These are phyloP conservation scores for Aphaenogaster rudis DNA, from an alignment of 1,140 invertebrate genomes.

Conservation along the genomic window DNA sequence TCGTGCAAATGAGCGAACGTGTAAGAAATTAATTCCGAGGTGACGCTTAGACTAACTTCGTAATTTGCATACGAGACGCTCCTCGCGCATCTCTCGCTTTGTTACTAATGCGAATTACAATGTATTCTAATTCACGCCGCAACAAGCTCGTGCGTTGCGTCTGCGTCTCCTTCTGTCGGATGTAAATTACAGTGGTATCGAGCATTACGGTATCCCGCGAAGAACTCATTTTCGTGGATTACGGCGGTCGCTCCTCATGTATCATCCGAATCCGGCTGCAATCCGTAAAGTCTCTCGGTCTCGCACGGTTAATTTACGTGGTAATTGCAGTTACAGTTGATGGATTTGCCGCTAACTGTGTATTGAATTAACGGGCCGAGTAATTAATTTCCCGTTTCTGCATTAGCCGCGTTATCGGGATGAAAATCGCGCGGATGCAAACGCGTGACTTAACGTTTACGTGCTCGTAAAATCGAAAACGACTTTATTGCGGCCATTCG, in stretches of 20 bases:
- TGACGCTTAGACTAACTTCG: not conserved
- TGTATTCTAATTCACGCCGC: conserved; percentile 48
- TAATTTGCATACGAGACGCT: conserved; percentile 39
- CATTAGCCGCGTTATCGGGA: not conserved
- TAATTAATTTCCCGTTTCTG: conserved; percentile 45
- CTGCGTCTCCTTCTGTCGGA: not conserved
- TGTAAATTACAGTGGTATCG: conserved; percentile 43
- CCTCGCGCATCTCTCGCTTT: not conserved
- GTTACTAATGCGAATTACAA: conserved; percentile 37
- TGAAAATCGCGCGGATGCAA: conserved; percentile 13
- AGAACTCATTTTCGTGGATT: conserved; percentile 47
- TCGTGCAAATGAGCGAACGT: not conserved
- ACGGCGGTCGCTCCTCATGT: conserved; percentile 13
- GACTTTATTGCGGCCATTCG: conserved; percentile 2
- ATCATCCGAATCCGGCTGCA: conserved; percentile 23
- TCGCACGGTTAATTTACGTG: conserved; percentile 38
- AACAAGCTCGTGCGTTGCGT: conserved; percentile 8
- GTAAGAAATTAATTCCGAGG: conserved; percentile 41
- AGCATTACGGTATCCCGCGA: conserved; percentile 17
- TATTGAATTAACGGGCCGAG: conserved; percentile 43
- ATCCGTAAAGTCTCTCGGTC: conserved; percentile 28
- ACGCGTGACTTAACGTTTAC: conserved; percentile 19
- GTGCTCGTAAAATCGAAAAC: conserved; percentile 39
- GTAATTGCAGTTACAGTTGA: conserved; percentile 51
- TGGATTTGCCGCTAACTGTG: conserved; percentile 48